Percentiles rank a stretch among this genome's conserved stretches.
phyloP scores from a whole-genome alignment of 2,888 invertebrate genomes.

The Ophraella communa region DNA sequence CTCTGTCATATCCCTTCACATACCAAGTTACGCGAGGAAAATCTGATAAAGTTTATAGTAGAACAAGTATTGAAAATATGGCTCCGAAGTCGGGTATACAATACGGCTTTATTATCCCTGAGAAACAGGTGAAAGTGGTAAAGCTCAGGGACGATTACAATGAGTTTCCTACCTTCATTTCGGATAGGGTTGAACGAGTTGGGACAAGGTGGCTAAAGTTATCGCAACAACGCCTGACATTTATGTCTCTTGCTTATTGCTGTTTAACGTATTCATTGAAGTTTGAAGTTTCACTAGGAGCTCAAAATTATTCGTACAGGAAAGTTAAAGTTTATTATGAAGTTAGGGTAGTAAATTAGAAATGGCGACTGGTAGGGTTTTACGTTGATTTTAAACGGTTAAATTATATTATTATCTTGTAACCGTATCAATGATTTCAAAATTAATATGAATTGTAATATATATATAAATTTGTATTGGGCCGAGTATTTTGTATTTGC shows the following conservation, averaged over 20 bases:
- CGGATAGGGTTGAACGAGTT: background rate
- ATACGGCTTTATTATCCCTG: constrained; percentile 60
- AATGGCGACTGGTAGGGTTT: too few relatives aligned
- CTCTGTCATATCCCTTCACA: background rate
- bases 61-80: background rate
- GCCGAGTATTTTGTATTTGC: too few relatives aligned
- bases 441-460: too few relatives aligned
- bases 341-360: background rate
- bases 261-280: constrained; percentile 23
- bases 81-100: constrained; percentile 47
- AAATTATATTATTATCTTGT: too few relatives aligned
- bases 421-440: too few relatives aligned
- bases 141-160: constrained; percentile 42
- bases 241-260: constrained; percentile 20
- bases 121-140: constrained; percentile 59
- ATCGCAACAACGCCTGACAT: constrained; percentile 25
- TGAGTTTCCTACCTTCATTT: constrained; percentile 36
- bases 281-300: background rate
- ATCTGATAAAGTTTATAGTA: background rate
- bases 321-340: constrained; percentile 1
- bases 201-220: constrained; percentile 18
- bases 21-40: background rate
- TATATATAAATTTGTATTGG: too few relatives aligned
- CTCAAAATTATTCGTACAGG: background rate
- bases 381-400: too few relatives aligned